phyloP scores from a whole-genome alignment of 2,888 invertebrate species.

The Cataglyphis rosenhaueri region DNA sequence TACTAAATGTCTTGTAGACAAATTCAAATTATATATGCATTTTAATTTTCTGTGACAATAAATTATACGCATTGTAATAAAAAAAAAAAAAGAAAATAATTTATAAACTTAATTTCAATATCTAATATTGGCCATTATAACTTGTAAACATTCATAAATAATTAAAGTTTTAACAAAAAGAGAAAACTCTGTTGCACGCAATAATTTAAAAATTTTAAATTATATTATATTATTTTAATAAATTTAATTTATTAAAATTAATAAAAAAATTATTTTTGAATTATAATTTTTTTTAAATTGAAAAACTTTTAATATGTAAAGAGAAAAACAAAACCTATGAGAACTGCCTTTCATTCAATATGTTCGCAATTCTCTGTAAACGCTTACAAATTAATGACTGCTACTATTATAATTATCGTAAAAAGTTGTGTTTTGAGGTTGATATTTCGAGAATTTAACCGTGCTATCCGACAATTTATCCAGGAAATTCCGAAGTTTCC shows the following conservation, averaged over 20 bases:
- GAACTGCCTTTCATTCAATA: neutral
- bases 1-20: neutral
- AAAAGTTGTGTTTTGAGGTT: slow-evolving; percentile 28
- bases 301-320: neutral
- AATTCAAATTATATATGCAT: neutral
- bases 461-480: slow-evolving; percentile 40
- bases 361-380: neutral
- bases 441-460: slow-evolving; percentile 33
- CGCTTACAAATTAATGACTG: slow-evolving; percentile 21
- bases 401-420: neutral
- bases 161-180: neutral
- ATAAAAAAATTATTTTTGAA: neutral
- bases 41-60: neutral
- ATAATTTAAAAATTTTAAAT: neutral
- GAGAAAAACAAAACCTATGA: neutral
- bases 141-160: neutral
- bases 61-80: neutral
- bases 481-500: slow-evolving; percentile 41
- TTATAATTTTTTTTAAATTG: neutral
- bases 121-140: neutral
- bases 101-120: neutral
- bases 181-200: neutral
- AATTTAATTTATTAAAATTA: neutral
- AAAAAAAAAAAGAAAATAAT: neutral
- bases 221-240: neutral